Evolutionary conservation across 2,797 vertebrate genomes (phyloP), one percentile per base, ranked within the genome.

Genomic region (Malurus leucopterus): DNA sequence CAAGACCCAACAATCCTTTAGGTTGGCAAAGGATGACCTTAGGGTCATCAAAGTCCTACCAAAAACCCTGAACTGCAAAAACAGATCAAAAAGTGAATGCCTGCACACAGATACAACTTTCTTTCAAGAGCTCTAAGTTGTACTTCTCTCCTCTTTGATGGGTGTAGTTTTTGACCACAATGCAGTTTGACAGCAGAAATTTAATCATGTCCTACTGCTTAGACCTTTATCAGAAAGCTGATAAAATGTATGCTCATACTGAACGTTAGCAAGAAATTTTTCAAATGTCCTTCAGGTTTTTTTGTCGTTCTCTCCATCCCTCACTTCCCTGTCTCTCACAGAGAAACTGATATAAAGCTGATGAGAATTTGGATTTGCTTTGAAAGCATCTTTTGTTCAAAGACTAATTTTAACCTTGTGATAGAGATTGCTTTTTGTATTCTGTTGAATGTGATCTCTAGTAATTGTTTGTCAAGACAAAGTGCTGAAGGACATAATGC

Each of bases 401-500:
- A 95, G 90, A 93, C 93, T 96, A 96, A 96, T 96, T 97, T 97
- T 96, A 97, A 96, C 96, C 95, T 97, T 96, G 95, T 92, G 93
- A 88, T 96, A 92, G 95, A 95, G 93, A 95, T 95, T 96, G 93
- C 90, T 95, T 96, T 97, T 96, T 97, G 86, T 96, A 41, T 95
- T 95, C 93, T 86, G 71, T 93, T 96, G 83, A 96, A 95, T 96
- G 93, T 90, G 94, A 88, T 95, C 95, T 96, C 87, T 88, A 75
- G 82, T 96, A 95, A 96, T 97, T 97, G 96, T 97, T 96, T 97
- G 96, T 96, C 97, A 97, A 96, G 97, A 96, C 92, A 94, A 96
- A 96, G 89, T 93, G 86, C 95, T 95, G 73, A 94, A 91, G 96
- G 80, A 95, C 84, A 65, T 93, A 96, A 94, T 72, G 40, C 46